These are phyloP conservation scores for Megalopta genalis DNA, from an alignment of 1,140 invertebrate genomes.

Conservation along the genomic window DNA sequence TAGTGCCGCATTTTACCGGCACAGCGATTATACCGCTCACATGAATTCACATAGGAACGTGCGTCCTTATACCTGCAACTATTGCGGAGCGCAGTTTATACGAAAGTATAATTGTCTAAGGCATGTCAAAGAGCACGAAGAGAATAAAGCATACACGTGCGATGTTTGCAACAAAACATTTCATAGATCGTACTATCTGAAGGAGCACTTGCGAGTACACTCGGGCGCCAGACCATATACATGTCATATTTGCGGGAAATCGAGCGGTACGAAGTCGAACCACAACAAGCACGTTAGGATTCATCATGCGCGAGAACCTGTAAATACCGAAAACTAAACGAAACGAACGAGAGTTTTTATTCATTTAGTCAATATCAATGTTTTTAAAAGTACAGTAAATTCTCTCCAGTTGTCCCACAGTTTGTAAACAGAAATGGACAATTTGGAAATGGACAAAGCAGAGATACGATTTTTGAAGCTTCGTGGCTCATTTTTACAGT, in stretches of 20 bases:
- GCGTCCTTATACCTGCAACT: slow-evolving; percentile 93
- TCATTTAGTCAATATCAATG: slow-evolving; percentile 3
- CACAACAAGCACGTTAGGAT: slow-evolving; percentile 94
- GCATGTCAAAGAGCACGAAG: slow-evolving; percentile 94
- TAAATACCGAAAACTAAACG: slow-evolving; percentile 89
- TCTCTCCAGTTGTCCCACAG: no score
- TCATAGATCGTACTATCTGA: slow-evolving; percentile 92
- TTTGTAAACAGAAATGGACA: no score
- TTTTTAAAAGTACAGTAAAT: slow-evolving; percentile 17
- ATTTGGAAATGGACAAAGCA: no score
- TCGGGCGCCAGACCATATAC: slow-evolving; percentile 90
- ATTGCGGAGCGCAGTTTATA: slow-evolving; percentile 96
- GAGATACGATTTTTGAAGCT: no score
- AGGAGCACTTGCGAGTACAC: slow-evolving; percentile 92
- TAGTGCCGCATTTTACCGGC: slow-evolving; percentile 89
- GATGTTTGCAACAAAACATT: slow-evolving; percentile 92
- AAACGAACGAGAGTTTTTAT: slow-evolving; percentile 29
- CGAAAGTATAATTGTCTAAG: slow-evolving; percentile 95
- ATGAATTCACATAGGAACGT: slow-evolving; percentile 91
- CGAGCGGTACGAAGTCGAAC: slow-evolving; percentile 92
- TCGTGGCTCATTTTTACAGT: no score
- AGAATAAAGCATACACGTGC: slow-evolving; percentile 93
- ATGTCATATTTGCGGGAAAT: slow-evolving; percentile 93
- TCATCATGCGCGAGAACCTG: slow-evolving; percentile 91
- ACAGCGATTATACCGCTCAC: slow-evolving; percentile 89